Evolutionary conservation across 1,140 invertebrate genomes (phyloP).

Genomic region (Cydia pomonella): DNA sequence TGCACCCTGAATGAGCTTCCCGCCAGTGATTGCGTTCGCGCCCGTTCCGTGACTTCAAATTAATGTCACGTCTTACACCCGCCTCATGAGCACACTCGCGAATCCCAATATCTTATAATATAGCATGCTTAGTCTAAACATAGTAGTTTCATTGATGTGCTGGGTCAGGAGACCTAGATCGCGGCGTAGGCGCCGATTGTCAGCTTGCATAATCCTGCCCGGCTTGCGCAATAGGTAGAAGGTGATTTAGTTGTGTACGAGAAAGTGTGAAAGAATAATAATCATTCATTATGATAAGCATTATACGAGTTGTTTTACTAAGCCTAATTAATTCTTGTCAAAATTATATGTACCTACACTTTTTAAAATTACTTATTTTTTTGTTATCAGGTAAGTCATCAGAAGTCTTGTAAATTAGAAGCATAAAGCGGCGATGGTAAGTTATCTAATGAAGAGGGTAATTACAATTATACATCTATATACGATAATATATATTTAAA

Average conservation of each 20-base stretch:
- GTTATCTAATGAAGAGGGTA: constrained; percentile 15
- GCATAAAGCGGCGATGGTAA: constrained; percentile 5
- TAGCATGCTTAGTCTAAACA: not conserved
- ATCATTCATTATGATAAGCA: not conserved
- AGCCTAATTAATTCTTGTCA: not conserved
- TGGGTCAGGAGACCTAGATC: constrained; percentile 15
- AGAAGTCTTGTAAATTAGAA: not conserved
- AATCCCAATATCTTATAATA: not conserved
- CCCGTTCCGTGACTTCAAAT: constrained; percentile 62
- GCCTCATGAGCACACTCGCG: constrained; percentile 29
- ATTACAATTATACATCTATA: constrained; percentile 15
- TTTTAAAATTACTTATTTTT: not conserved
- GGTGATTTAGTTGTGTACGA: constrained; percentile 15
- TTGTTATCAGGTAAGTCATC: constrained; percentile 41
- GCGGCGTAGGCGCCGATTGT: constrained; percentile 19
- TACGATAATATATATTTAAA: constrained; percentile 25
- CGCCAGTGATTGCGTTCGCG: constrained; percentile 69
- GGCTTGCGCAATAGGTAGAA: constrained; percentile 29
- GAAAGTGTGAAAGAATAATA: constrained; percentile 33
- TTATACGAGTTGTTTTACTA: not conserved
- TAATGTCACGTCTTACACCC: constrained; percentile 55
- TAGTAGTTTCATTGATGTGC: not conserved
- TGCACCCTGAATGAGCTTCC: constrained; percentile 71
- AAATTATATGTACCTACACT: not conserved
- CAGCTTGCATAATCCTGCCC: constrained; percentile 18